Base-by-base conservation (phyloP, 2,888 invertebrate species). In the Carcina quercana region DNA sequence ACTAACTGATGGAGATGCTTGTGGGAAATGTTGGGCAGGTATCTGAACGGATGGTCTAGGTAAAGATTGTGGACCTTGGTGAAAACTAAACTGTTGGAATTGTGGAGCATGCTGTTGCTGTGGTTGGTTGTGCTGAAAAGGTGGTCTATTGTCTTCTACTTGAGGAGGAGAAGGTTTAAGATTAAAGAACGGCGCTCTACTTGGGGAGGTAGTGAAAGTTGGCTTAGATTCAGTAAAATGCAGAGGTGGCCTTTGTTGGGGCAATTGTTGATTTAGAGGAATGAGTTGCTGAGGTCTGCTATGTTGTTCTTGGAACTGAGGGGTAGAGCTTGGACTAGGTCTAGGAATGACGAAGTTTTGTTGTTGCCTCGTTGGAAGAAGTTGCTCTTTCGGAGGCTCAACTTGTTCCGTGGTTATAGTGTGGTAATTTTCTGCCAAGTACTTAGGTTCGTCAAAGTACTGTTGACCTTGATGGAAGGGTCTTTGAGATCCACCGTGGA, bases 401-500 rank as follows among this genome's bases (percentile, higher is more conserved):
- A 76, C 63, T 60, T 85, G 78, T 37, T 85, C 83, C 3, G 75
- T 78, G 13, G 83, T 83, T 29, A 85, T 84, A 2, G 85, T 85
- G 35, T 85, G 85, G 41, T 85, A 85, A 42, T 85, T 85, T 50
- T 85, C 83, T 57, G 85, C 84, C 32, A 85, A 61, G 45, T 85
- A 84, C 58, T 85, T 85, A 1, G 82, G 66, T 53, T 84, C 85
- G 34, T 85, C 83, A 38, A 85, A 85, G 50, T 67, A 83, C 24
- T 59, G 56, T 36, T 79, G 76, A 10, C 66, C 48, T 43, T 64
- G 68, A 40, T 75, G 72, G 55, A 87, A 86, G 6, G 87, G 87
- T 47, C 86, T 74, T 54, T 86, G 86, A 8, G 86, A 74, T 42
- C 86, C 86, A 13, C 86, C 70, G 49, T 83, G 79, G 47, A 85